Evolutionary conservation across 2,888 invertebrate genomes (phyloP), one percentile per base, ranked within the genome.

Genomic region (Tribolium freemani): DNA sequence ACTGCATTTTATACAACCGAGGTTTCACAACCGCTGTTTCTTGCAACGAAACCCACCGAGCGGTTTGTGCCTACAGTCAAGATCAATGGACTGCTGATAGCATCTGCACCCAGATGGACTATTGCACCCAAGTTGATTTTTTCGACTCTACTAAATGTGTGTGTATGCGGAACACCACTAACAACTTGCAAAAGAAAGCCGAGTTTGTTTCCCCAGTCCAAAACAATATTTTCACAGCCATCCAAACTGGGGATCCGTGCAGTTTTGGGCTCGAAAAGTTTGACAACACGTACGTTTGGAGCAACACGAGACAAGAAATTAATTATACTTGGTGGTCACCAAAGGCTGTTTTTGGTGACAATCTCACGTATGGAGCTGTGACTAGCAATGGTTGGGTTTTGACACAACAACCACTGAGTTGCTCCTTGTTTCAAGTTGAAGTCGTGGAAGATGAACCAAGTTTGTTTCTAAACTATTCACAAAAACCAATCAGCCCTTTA

Each of bases 121-220:
- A 20, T 6, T 48, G 38, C 16, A 21, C 5, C 26, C 26, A 63
- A 9, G 4, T 2, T 20, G 3, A 16, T 16, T 58, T 38, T 45
- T 11, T 46, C 21, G 13, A 13, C 20, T 61, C 60, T 26, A 3
- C 81, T 0, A 71, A 58, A 5, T 83, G 82, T 76, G 80, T 81
- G 60, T 83, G 82, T 56, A 6, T 38, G 38, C 1, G 0, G 3
- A 38, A 8, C n/a, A 6, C 38, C 8, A 3, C 38, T 0, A 9
- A 38, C 0, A 26, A 48, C 2, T 48, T 4, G 5, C 13, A 46
- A 8, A 48, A 53, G 10, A 67, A 51, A 63, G 81, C 77, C 2
- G 81, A 81, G 38, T 78, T 83, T 57, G n/a, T 76, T 9, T 6
- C 75, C n/a, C 75, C 78, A 0, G 79, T 81, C 50, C 83, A 83